Percentiles rank a stretch among this genome's conserved stretches.
Conservation (phyloP, 2,888 invertebrate species). For the Heliconius ethilla region DNA sequence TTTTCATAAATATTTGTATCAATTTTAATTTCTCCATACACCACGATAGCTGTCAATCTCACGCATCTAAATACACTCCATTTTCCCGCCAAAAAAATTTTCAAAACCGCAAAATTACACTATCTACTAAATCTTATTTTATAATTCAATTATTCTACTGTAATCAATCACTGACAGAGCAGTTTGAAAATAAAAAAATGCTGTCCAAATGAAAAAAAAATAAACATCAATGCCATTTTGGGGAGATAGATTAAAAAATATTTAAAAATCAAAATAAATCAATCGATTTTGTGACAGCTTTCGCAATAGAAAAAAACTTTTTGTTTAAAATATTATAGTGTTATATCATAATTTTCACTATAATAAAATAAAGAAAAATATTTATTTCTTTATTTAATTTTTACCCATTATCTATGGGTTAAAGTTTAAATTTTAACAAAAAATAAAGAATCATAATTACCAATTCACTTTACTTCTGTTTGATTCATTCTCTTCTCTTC, state of each 20-base stretch:
- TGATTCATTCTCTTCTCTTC: constrained; percentile 31
- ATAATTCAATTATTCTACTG: constrained; percentile 19
- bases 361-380: not conserved
- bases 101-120: constrained; percentile 37
- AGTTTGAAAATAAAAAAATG: not conserved
- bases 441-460: constrained; percentile 11
- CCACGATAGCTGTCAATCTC: constrained; percentile 34
- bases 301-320: not conserved
- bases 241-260: not conserved
- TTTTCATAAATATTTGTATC: not conserved
- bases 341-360: too few relatives aligned
- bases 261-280: not conserved
- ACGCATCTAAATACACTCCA: constrained; percentile 19
- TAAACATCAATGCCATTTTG: not conserved
- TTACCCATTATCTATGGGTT: not conserved
- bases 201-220: not conserved
- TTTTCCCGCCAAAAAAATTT: constrained; percentile 32
- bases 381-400: not conserved
- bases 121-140: constrained; percentile 34
- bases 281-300: not conserved
- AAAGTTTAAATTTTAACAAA: not conserved
- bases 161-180: constrained; percentile 15
- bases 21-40: not conserved
- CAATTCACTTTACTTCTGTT: constrained; percentile 18
- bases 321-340: too few relatives aligned